These are phyloP conservation scores for Deilephila elpenor DNA, from an alignment of 2,888 invertebrate genomes.

Conservation along the genomic window DNA sequence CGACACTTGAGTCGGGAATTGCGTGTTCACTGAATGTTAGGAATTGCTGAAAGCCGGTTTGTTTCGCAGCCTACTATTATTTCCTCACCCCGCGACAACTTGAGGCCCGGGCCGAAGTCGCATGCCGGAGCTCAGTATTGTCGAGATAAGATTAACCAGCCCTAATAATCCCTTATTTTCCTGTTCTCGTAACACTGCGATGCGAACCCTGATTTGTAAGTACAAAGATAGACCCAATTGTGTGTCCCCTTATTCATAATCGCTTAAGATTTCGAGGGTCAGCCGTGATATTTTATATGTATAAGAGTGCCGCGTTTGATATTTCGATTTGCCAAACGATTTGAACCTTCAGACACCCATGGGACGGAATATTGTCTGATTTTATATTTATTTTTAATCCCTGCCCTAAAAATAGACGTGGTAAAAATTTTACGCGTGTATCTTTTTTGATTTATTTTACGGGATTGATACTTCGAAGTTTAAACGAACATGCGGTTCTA, in stretches of 20 bases:
- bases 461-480: too few relatives aligned
- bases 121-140: conserved; percentile 51
- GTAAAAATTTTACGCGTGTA: too few relatives aligned
- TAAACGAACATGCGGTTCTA: too few relatives aligned
- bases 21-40: conserved; percentile 25
- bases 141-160: conserved; percentile 57
- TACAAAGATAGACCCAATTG: conserved; percentile 47
- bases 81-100: conserved; percentile 45
- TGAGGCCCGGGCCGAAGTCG: conserved; percentile 40
- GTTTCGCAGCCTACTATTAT: conserved; percentile 51
- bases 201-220: conserved; percentile 45
- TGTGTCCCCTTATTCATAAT: conserved; percentile 60
- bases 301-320: conserved; percentile 49
- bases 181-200: conserved; percentile 17
- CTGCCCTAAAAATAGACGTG: too few relatives aligned
- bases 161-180: conserved; percentile 49
- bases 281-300: conserved; percentile 58
- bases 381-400: conserved; percentile 43
- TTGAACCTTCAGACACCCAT: conserved; percentile 38
- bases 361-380: conserved; percentile 48
- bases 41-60: conserved; percentile 29
- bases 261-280: conserved; percentile 56
- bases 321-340: conserved; percentile 54
- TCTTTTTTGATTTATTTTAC: too few relatives aligned
- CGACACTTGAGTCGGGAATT: conserved; percentile 14